Base-by-base conservation (phyloP, 2,113 vertebrate species). In the Odobenus rosmarus region DNA sequence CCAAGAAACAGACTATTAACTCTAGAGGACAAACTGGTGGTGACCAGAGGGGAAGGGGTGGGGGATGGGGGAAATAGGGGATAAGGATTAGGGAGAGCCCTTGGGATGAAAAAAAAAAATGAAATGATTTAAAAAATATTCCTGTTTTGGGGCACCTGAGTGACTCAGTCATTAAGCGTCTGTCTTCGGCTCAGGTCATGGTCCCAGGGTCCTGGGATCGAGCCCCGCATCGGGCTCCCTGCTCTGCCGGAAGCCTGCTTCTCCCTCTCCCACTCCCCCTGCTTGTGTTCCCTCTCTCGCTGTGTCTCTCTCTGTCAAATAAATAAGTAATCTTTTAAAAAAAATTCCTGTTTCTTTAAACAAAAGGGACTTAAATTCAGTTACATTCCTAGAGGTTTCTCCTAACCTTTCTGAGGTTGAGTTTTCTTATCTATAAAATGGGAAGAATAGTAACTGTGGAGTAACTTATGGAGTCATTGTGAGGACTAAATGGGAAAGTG, bases 341-440 rank as follows among this genome's bases (percentile, higher is more conserved):
- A 28, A 76, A 15, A 46, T 77, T 49, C 14, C 72, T 16, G 13
- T 33, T 67, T 67, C 31, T 67, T 67, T 67, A 67, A 67, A 7
- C 31, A 67, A 69, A 69, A 77, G 42, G 14, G 74, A 31, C 42
- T 77, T 28, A 46, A 76, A 15, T 76, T 49, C 53, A 77, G 33
- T 64, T 64, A 46, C 57, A 57, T 80, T 62, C 36, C 64, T 39
- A 36, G 14, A 83, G 24, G 39, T 57, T 88, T 28, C 46, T 57
- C 49, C 77, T 92, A 46, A 71, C 53, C 81, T 76, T 46, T 90
- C 79, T 76, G 36, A 95, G 74, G n/a, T 19, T 46, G 31, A 23
- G 24, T 55, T 96, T 96, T 89, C 86, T 92, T 86, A 36, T 62
- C 62, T 80, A 33, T 69, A 76, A 90, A 92, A 77, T 51, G 51